Base-by-base conservation (phyloP, 1,140 invertebrate species). In the Rhynchophorus ferrugineus region DNA sequence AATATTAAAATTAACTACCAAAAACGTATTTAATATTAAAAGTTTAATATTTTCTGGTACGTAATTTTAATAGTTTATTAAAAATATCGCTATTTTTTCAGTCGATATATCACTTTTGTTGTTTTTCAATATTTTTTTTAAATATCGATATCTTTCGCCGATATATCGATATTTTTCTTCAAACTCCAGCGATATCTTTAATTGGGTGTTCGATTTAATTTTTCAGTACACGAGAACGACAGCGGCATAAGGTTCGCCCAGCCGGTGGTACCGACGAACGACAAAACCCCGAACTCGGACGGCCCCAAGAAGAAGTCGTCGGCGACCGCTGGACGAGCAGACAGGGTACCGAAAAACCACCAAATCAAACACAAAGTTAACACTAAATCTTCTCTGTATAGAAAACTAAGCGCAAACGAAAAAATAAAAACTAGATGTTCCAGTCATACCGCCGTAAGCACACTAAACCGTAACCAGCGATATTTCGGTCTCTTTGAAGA, bases 311-410 rank as follows among this genome's bases (percentile, higher is more conserved):
- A 38, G 33, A 51, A n/a, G 9, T 21, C 8, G 17, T 13, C 17
- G 17, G 11, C 18, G 49, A 38, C 35, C 13, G 24, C 14, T 8
- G 43, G 29, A 55, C 22, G 44, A n/a, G 34, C 48, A n/a, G 60
- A 64, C 11, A 55, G 62, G 62, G 62, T 64, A 64, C 41, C 58
- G 36, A 57, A 50, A 33, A 36, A 35, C 34, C 34, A 20, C 42
- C 51, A 22, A 16, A 24, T 17, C 19, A 46, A 49, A 36, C 39
- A 22, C 6, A 51, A 50, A 51, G 52, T 33, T 58, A 60, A 56
- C 33, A 49, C 44, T 50, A 59, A 55, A 54, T 49, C 52, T 49
- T 44, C 34, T 41, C 39, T 52, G 29, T 49, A 44, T 45, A 55
- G 53, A 55, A 55, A 49, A 44, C 7, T 41, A 49, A 44, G 21